Conservation (phyloP, 2,797 vertebrate species). For the Arremon brunneinucha region DNA sequence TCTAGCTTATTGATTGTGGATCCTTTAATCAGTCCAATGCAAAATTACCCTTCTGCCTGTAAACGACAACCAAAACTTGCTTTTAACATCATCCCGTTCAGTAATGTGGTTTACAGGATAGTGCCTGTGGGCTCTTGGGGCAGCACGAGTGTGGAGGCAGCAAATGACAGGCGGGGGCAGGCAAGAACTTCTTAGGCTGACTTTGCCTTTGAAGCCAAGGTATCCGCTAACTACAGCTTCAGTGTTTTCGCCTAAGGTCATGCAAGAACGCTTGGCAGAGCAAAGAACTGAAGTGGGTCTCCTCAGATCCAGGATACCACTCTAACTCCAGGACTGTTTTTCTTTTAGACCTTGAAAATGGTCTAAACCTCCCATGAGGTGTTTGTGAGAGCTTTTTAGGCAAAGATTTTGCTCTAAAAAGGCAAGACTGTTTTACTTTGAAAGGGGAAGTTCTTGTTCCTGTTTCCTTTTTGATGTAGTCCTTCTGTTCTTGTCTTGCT, state of each 20-base stretch:
- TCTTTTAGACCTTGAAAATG: slow-evolving; percentile 44
- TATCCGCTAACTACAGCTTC: background rate
- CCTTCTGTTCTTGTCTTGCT: slow-evolving; percentile 52
- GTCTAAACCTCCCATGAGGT: slow-evolving; percentile 32
- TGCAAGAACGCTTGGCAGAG: slow-evolving; percentile 9
- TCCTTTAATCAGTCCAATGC: background rate
- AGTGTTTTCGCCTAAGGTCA: slow-evolving; percentile 53
- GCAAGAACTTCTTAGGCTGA: slow-evolving; percentile 15
- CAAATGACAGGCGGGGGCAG: background rate
- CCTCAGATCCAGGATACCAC: slow-evolving; percentile 37
- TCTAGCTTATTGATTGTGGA: background rate
- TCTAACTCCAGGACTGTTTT: slow-evolving; percentile 39
- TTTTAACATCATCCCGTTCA: background rate
- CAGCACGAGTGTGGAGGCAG: background rate
- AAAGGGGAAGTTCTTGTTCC: slow-evolving; percentile 45
- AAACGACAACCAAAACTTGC: background rate
- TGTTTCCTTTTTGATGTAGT: slow-evolving; percentile 49
- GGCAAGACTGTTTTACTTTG: slow-evolving; percentile 17
- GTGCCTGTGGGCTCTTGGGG: background rate
- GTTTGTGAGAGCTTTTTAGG: slow-evolving; percentile 6
- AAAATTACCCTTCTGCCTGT: background rate
- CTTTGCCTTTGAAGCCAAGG: slow-evolving; percentile 45
- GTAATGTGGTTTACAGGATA: background rate
- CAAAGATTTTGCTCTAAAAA: slow-evolving; percentile 25
- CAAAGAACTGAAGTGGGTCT: slow-evolving; percentile 44